phyloP scores from a whole-genome alignment of 2,797 vertebrate genomes.

The Myripristis jacobus region DNA sequence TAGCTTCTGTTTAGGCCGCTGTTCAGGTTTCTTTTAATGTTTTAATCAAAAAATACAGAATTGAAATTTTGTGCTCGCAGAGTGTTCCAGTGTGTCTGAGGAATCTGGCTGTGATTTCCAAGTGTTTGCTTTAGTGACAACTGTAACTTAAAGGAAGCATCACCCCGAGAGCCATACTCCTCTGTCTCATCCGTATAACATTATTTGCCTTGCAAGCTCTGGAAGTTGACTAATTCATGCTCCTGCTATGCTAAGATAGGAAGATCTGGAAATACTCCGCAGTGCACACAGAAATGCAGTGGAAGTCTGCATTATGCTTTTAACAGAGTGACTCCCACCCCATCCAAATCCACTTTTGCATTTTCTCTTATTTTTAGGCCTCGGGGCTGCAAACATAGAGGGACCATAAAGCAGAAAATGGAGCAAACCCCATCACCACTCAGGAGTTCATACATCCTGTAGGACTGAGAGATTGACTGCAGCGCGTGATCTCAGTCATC shows the following conservation, averaged over 20 bases:
- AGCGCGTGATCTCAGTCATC: neutral
- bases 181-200: slow-evolving; percentile 7
- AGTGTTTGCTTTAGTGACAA: no score
- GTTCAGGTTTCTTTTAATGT: no score
- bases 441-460: neutral
- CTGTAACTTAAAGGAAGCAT: no score
- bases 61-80: no score
- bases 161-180: neutral
- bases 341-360: no score
- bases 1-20: no score
- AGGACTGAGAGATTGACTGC: neutral
- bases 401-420: neutral
- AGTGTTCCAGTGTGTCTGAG: no score
- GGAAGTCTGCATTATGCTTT: no score
- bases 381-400: neutral
- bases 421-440: neutral
- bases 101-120: no score
- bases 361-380: no score
- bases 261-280: neutral
- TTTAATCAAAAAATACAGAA: no score
- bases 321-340: neutral
- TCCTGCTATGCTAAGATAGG: neutral
- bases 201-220: neutral
- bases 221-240: neutral
- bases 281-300: neutral